Conservation (phyloP, 2,888 invertebrate species). For the Paralinhomoeus sp. region DNA sequence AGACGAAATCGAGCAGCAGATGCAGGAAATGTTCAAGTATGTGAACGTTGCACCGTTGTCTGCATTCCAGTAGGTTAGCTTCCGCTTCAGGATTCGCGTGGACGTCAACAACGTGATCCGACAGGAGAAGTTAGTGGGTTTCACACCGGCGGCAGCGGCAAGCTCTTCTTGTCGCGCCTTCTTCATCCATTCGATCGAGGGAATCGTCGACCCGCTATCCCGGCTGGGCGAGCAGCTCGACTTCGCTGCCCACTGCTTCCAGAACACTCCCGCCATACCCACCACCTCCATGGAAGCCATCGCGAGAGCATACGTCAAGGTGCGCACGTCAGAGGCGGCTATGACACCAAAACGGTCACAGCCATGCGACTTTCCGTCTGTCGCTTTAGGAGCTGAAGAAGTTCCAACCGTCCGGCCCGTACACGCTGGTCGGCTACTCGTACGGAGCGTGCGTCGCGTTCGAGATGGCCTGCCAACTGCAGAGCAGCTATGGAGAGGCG, state of each 20-base stretch:
- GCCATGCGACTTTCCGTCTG: too few species aligned
- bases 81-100: slow-evolving; percentile 5
- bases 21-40: slow-evolving; percentile 1
- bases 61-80: too few species aligned
- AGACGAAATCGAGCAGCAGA: slow-evolving; percentile 1
- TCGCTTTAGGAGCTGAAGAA: slow-evolving; percentile 43
- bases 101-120: slow-evolving; percentile 45
- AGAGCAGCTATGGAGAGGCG: slow-evolving; percentile 23
- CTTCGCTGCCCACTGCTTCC: slow-evolving; percentile 61
- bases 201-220: slow-evolving; percentile 45
- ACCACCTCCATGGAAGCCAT: slow-evolving; percentile 45
- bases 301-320: slow-evolving; percentile 32
- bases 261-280: slow-evolving; percentile 56
- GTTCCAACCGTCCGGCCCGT: slow-evolving; percentile 53
- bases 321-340: background rate
- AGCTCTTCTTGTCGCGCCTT: slow-evolving; percentile 20
- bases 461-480: slow-evolving; percentile 65
- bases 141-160: slow-evolving; percentile 28
- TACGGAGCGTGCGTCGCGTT: slow-evolving; percentile 80
- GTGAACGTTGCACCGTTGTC: too few species aligned
- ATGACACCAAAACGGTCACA: background rate
- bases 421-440: slow-evolving; percentile 68
- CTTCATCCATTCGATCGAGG: slow-evolving; percentile 59
- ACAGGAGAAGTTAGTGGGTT: slow-evolving; percentile 40
- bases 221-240: slow-evolving; percentile 47